Percentiles rank a stretch among this genome's conserved stretches.
Conservation (phyloP, 1,140 invertebrate species). For the Pseudachorutes palmiensis region DNA sequence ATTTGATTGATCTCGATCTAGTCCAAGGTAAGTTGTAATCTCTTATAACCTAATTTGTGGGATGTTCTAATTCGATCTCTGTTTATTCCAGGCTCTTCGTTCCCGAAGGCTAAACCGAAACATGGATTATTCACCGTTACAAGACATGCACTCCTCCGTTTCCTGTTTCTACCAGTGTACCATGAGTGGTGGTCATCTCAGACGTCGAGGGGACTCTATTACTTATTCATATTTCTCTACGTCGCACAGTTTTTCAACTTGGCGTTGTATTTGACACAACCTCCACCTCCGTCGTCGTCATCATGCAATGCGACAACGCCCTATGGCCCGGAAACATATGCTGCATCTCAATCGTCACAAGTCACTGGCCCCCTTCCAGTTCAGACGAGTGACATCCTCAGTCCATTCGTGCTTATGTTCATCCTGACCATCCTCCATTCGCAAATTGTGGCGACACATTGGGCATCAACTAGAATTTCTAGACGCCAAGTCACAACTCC, state of each 20-base stretch:
- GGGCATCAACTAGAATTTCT: not conserved
- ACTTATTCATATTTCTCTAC: constrained; percentile 66
- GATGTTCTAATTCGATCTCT: not conserved
- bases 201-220: constrained; percentile 64
- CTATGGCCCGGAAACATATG: not conserved
- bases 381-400: constrained; percentile 55
- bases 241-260: constrained; percentile 63
- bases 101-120: constrained; percentile 86
- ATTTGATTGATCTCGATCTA: constrained; percentile 90
- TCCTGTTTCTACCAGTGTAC: constrained; percentile 72
- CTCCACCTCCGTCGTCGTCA: not conserved
- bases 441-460: constrained; percentile 47
- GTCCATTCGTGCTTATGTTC: constrained; percentile 71
- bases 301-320: not conserved
- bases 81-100: constrained; percentile 65
- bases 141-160: constrained; percentile 64
- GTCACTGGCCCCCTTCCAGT: constrained; percentile 16
- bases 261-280: constrained; percentile 50
- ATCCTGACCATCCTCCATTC: constrained; percentile 78
- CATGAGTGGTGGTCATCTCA: constrained; percentile 81
- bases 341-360: not conserved
- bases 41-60: constrained; percentile 40
- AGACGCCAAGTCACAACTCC: not conserved
- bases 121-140: constrained; percentile 73
- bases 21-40: constrained; percentile 61